These are phyloP conservation scores for Macrosiphum euphorbiae DNA, from an alignment of 2,888 invertebrate genomes.

Conservation along the genomic window DNA sequence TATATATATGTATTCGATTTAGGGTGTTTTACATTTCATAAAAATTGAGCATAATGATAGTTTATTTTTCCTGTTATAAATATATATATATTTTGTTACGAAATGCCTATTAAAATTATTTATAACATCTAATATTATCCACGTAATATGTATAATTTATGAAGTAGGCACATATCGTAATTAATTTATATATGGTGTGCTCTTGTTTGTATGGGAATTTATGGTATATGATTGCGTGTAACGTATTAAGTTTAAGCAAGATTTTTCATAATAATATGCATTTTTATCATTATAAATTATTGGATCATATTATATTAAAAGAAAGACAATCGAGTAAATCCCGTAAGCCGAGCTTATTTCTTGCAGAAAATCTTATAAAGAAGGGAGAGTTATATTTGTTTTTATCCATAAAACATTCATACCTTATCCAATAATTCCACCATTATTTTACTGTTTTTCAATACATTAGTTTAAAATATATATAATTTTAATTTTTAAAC, in stretches of 20 bases:
- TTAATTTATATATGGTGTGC: neutral
- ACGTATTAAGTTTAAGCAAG: neutral
- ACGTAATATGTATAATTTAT: neutral
- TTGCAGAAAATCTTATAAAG: neutral
- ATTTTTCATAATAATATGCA: neutral
- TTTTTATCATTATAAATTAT: conserved; percentile 27
- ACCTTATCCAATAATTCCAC: neutral
- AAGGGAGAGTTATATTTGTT: conserved; percentile 11
- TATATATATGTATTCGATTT: neutral
- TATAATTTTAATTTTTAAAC: neutral
- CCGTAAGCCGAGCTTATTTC: conserved; percentile 32
- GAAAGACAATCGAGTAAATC: conserved; percentile 26
- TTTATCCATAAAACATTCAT: conserved; percentile 11
- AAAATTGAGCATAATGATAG: neutral
- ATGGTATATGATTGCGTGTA: neutral
- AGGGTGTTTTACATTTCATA: neutral
- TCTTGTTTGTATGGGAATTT: neutral
- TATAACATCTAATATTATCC: neutral
- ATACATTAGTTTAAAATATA: neutral
- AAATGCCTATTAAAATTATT: neutral
- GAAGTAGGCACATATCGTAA: neutral
- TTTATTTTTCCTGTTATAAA: neutral
- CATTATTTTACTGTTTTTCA: conserved; percentile 6
- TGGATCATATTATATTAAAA: neutral
- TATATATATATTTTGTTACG: neutral